Evolutionary conservation across 2,888 invertebrate species (phyloP), one percentile per base, ranked within the genome.

Genomic region (Napeogenes inachia): DNA sequence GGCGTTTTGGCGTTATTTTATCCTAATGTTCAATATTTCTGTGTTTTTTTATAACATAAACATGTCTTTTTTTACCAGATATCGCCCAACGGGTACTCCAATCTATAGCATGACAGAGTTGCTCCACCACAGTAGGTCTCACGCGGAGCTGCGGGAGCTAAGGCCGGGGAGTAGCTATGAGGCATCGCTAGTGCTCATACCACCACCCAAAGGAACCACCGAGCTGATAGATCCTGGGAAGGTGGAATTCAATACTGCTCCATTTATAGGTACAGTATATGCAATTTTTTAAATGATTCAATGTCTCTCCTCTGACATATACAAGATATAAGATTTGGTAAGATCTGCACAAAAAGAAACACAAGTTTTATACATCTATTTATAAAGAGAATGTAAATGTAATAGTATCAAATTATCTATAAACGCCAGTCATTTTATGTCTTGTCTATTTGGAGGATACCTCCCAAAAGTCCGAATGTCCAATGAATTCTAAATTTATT

Each of bases 91-190:
- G 8, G 95, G 95, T 61, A 95, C 94, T 45, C 95, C 95, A 74
- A 94, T 96, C 64, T 97, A 96, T 81, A 94, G 94, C 35, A 95
- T 95, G 67, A 96, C 97, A 0, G 96, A 97, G 32, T 81, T 97
- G 33, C 94, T 98, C 45, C 97, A 98, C 79, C 92, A 93, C 72
- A 95, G 96, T 8, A 93, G 97, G 0, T 95, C 95, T 0, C 92
- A 92, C 57, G 96, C 95, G 68, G 93, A 94, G 30, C 92, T 98
- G 61, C 94, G 94, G 71, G 95, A 95, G 70, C 87, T 98, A 5
- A 94, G 94, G 64, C 94, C 97, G 0, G 94, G 94, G 54, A 94
- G 94, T 0, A 93, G 92, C 47, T 98, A 98, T 76, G 96, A 97
- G 81, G 93, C 97, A 2, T 95, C 96, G 0, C 92, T 98, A 47